Evolutionary conservation across 2,113 vertebrate species (phyloP).

Genomic region (Aythya baeri): DNA sequence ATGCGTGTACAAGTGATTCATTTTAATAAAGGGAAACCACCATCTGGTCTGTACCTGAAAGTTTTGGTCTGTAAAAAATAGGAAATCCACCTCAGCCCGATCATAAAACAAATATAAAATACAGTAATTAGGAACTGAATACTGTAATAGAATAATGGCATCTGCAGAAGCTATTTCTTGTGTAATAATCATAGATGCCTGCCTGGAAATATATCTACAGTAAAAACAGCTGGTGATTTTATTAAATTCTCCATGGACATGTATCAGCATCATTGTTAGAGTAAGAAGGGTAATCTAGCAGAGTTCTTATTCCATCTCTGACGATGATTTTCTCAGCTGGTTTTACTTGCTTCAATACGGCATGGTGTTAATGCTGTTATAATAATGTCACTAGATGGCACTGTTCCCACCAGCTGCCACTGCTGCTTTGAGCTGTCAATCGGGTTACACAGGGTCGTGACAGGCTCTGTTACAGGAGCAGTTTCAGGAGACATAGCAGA

Average conservation of each 20-base stretch:
- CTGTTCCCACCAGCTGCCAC: neutral
- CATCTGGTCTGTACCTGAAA: neutral
- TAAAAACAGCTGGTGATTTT: neutral
- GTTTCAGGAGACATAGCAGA: neutral
- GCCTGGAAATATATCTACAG: neutral
- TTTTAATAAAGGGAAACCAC: neutral
- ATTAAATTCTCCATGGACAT: neutral
- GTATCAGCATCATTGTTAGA: neutral
- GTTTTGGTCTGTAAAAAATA: neutral
- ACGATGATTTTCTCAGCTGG: neutral
- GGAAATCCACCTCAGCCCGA: neutral
- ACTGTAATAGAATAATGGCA: neutral
- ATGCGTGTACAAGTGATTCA: fast-evolving
- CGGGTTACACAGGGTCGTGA: neutral
- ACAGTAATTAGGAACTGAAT: neutral
- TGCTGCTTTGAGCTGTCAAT: neutral
- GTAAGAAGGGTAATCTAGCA: neutral
- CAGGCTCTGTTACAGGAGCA: neutral
- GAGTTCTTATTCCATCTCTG: neutral
- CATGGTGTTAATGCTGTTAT: neutral
- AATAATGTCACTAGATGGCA: neutral
- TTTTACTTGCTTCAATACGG: neutral
- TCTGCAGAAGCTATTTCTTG: neutral
- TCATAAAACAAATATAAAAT: neutral
- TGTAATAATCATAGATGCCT: neutral